A percentile compares a stretch with the other conserved stretches of the same genome.
Conservation (phyloP, 2,888 invertebrate genomes). For the Anarsia innoxiella region DNA sequence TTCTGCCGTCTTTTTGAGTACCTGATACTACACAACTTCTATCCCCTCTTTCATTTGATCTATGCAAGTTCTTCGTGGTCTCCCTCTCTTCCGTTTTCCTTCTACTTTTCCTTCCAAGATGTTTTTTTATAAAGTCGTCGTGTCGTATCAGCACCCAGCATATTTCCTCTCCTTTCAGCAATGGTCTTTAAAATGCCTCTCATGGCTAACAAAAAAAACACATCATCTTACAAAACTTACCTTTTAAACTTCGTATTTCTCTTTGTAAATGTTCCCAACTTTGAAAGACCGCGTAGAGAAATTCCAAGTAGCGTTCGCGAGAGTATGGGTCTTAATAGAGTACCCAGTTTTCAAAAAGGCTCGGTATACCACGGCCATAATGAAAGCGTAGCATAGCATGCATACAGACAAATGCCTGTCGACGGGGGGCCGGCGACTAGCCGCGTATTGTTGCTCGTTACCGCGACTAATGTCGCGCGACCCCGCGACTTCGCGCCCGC, state of each 20-base stretch:
- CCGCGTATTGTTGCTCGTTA: conserved; percentile 66
- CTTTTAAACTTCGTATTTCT: neutral
- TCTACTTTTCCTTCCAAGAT: no score
- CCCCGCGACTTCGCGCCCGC: conserved; percentile 7
- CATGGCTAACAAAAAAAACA: no score
- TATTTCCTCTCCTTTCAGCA: no score
- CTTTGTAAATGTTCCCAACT: neutral
- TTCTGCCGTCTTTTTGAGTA: no score
- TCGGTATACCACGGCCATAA: neutral
- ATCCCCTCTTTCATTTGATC: no score
- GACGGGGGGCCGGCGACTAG: conserved; percentile 60
- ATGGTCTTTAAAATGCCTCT: no score
- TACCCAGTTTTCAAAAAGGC: neutral
- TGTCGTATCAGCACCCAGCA: no score
- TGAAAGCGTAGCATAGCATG: neutral
- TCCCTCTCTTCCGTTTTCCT: no score
- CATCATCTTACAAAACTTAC: neutral
- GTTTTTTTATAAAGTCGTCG: no score
- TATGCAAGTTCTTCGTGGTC: no score
- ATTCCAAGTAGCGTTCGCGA: neutral
- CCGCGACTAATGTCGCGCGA: conserved; percentile 37
- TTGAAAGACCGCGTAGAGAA: no score
- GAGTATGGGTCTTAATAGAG: neutral
- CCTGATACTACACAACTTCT: no score
- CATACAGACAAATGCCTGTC: conserved; percentile 51